These are phyloP conservation scores for Laspeyria flexula DNA, from an alignment of 2,888 invertebrate genomes.

Conservation along the genomic window DNA sequence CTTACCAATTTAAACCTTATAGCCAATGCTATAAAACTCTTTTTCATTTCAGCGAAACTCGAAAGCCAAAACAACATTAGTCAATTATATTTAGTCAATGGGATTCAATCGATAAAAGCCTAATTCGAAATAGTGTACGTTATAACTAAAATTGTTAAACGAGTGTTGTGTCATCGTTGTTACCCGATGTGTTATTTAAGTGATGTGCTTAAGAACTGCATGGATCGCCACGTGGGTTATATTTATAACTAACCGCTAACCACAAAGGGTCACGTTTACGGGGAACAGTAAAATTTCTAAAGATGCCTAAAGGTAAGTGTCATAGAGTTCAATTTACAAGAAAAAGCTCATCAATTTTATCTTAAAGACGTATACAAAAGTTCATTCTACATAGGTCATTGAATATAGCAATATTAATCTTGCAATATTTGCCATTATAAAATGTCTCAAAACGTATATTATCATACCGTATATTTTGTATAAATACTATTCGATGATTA, in stretches of 20 bases:
- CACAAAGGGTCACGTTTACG: conserved; percentile 52
- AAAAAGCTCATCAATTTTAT: too few species aligned
- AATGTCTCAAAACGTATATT: too few species aligned
- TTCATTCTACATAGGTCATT: too few species aligned
- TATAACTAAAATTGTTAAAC: conserved; percentile 35
- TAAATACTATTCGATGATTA: too few species aligned
- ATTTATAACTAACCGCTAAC: conserved; percentile 61
- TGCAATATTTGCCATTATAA: too few species aligned
- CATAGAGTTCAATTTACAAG: background rate
- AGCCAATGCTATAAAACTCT: background rate
- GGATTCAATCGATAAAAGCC: conserved; percentile 41
- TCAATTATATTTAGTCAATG: conserved; percentile 52
- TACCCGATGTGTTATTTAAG: conserved; percentile 55
- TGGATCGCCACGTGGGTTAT: conserved; percentile 56
- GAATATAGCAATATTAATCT: too few species aligned
- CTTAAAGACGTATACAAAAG: too few species aligned
- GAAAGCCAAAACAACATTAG: conserved; percentile 60
- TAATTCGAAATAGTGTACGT: conserved; percentile 41
- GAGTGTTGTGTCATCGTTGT: conserved; percentile 44
- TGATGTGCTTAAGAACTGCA: conserved; percentile 66
- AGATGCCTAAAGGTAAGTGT: conserved; percentile 76
- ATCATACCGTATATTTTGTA: too few species aligned
- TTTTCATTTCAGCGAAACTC: conserved; percentile 59
- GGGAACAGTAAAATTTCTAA: conserved; percentile 52
- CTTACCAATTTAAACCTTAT: conserved; percentile 6